These are phyloP conservation scores for Agrilus biguttatus DNA, from an alignment of 2,888 invertebrate genomes.

Conservation along the genomic window DNA sequence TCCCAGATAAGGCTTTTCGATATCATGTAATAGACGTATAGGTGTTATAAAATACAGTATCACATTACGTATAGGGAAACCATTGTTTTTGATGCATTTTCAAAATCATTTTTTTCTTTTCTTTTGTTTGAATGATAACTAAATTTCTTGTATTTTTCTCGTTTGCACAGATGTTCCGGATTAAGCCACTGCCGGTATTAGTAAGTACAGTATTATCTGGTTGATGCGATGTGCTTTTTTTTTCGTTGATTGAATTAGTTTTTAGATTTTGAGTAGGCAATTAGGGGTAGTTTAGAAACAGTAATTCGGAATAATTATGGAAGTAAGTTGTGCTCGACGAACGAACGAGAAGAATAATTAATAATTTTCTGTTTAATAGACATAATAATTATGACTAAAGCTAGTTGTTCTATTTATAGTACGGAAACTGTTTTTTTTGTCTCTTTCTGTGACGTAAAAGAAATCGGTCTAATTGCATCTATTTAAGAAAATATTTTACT, in stretches of 20 bases:
- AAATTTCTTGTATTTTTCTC: conserved; percentile 5
- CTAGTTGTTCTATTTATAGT: too few species aligned
- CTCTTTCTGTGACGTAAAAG: too few species aligned
- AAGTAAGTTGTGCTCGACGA: too few species aligned
- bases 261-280: background rate
- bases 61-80: too few species aligned
- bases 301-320: background rate
- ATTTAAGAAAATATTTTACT: too few species aligned
- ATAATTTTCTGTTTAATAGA: too few species aligned
- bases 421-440: too few species aligned
- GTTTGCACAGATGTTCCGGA: conserved; percentile 83
- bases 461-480: too few species aligned
- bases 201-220: conserved; percentile 59
- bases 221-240: conserved; percentile 31
- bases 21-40: too few species aligned
- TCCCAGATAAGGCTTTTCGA: conserved; percentile 16
- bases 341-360: too few species aligned
- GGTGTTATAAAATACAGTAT: too few species aligned
- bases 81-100: background rate
- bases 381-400: too few species aligned
- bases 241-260: conserved; percentile 10
- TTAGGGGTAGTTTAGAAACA: background rate
- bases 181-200: conserved; percentile 95
- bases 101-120: background rate
- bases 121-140: conserved; percentile 1